Conservation (phyloP, 2,113 vertebrate genomes). For the Calypte anna region DNA sequence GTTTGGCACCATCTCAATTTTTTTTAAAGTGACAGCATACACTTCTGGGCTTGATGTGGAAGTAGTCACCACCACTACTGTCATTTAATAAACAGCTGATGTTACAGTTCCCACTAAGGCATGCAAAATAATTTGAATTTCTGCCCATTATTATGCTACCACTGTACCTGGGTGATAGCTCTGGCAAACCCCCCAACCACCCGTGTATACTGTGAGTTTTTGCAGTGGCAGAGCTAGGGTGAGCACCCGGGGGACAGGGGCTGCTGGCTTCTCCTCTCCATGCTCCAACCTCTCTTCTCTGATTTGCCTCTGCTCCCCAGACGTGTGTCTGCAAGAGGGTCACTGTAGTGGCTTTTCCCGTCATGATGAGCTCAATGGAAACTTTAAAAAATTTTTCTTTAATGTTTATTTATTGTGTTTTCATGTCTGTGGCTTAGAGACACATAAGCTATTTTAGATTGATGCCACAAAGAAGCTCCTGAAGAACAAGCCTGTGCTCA, state of each 20-base stretch:
- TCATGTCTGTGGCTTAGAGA: constrained; percentile 49
- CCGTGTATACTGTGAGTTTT: constrained; percentile 15
- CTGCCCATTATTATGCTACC: constrained; percentile 67
- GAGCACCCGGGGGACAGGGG: not conserved
- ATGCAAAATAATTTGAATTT: constrained; percentile 70
- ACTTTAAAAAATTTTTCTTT: not conserved
- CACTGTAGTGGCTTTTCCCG: fast-evolving
- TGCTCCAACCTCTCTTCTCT: not conserved
- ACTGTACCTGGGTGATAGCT: constrained; percentile 64
- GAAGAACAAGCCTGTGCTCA: constrained; percentile 49
- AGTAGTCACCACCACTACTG: constrained; percentile 75
- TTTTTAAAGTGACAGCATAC: constrained; percentile 90
- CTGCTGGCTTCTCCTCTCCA: not conserved
- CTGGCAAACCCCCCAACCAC: not conserved
- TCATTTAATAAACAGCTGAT: constrained; percentile 82
- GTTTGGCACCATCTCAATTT: constrained; percentile 86
- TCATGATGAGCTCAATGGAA: not conserved
- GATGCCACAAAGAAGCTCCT: constrained; percentile 54
- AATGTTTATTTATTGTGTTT: not conserved
- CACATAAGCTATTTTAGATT: constrained; percentile 11
- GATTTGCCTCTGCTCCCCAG: not conserved
- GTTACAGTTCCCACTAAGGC: constrained; percentile 72
- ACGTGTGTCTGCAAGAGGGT: not conserved
- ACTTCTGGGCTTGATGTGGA: constrained; percentile 79
- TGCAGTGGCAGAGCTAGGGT: not conserved